Base-by-base conservation (phyloP, 2,113 vertebrate genomes). In the Lethenteron camtschaticum region DNA sequence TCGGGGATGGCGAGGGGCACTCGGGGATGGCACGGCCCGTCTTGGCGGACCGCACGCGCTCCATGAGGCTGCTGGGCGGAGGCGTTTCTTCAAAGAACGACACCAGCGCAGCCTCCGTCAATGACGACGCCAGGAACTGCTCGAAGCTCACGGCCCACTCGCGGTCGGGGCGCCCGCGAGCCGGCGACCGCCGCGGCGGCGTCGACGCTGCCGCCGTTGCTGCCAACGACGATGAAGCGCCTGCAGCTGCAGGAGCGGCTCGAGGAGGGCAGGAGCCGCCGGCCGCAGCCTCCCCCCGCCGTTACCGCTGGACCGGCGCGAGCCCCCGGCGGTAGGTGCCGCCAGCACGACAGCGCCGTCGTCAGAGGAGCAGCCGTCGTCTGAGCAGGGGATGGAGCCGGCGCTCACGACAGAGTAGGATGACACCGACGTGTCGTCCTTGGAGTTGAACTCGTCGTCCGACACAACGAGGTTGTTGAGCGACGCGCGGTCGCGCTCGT, bases 131-230 rank as follows among this genome's bases (percentile, higher is more conserved):
- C 70, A 99, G 78, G 72, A 96, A 87, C 82, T 99, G 94, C 80
- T 96, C 89, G 0, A 99, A 96, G 72, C 85, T 87, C 77, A 96
- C 89, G 7, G 89, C 87, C 94, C 94, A 96, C 77, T 95, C 90
- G 0, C 77, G 78, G 71, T 99, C 91, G 12, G 86, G 79, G 1
- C 78, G 72, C 58, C 85, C 86, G 57, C 83, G 89, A 70, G 83
- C 79, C 3, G 81, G 83, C 8, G 10, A 20, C 20, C 20, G 63
- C n/a, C 20, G n/a, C 20, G 63, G 20, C 20, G 63, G 63, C 63
- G 10, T 66, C 63, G 20, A 8, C 63, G 20, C 20, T 66, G n/a
- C 63, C 14, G 14, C 14, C n/a, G 63, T 66, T 20, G 63, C n/a
- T 2, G 63, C n/a, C 10, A 20, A n/a, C n/a, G n/a, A 66, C 63